Evolutionary conservation across 2,888 invertebrate genomes (phyloP), one percentile per base, ranked within the genome.

Genomic region (Eugnorisma glareosa): DNA sequence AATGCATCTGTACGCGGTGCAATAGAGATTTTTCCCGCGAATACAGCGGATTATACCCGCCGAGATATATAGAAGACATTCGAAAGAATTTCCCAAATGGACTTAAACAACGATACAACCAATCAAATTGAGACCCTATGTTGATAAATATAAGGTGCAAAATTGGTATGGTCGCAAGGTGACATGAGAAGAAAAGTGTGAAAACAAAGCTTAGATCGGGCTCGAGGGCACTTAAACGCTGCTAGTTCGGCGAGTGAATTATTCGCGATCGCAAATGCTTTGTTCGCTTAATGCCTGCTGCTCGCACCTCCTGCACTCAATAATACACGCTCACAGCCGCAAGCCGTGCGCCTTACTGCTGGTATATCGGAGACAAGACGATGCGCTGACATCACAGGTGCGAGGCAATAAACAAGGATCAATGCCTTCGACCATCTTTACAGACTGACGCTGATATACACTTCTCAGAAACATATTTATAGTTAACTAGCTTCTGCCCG

Each of bases 191-290:
- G 73, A 78, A 85, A 87, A 88, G 83, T 88, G 77, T 80, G 77
- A 85, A 86, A 85, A 88, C 85, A 86, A 87, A 87, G 89, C 86
- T 91, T 85, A 89, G 83, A 85, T 82, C 79, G 81, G 81, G 83
- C 85, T 86, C 83, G 86, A 86, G 89, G 89, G 92, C 91, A 92
- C 91, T 92, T 91, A 92, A 88, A 86, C 85, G 88, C 86, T 85
- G 89, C 90, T 82, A 88, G 89, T 89, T 86, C 86, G 76, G 72
- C 66, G 83, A 73, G 83, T 91, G 89, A 91, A 90, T 91, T 90
- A 91, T 91, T 90, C 82, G 91, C 77, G 83, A 85, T 74, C 84
- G 79, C 73, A 83, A 86, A 82, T 87, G 88, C 84, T 89, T 84
- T 86, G 85, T 84, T 86, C 86, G 77, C 73, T 69, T 83, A 85